Evolutionary conservation across 1,140 invertebrate species (phyloP).

Genomic region (Eumaeus atala): DNA sequence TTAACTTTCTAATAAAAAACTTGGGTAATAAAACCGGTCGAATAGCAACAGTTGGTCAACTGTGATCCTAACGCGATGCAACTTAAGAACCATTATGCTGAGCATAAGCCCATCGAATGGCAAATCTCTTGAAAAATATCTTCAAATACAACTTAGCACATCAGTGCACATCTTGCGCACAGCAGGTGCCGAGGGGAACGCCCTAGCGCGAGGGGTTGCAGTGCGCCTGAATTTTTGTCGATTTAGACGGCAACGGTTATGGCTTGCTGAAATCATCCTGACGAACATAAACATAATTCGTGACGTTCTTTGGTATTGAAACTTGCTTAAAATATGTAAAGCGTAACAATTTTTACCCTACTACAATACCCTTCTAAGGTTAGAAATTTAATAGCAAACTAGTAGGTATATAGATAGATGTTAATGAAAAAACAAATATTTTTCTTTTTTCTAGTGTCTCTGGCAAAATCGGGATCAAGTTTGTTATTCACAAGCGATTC

Average conservation of each 20-base stretch:
- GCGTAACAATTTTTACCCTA: too few relatives aligned
- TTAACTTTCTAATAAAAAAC: background rate
- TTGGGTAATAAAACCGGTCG: background rate
- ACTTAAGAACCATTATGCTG: background rate
- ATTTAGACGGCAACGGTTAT: conserved; percentile 32
- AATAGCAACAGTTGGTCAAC: background rate
- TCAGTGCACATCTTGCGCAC: conserved; percentile 37
- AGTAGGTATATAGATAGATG: too few relatives aligned
- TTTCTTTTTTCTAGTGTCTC: too few relatives aligned
- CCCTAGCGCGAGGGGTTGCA: conserved; percentile 25
- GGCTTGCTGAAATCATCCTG: conserved; percentile 29
- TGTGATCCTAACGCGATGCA: background rate
- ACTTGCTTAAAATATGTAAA: too few relatives aligned
- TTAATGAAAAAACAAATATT: too few relatives aligned
- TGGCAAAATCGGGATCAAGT: too few relatives aligned
- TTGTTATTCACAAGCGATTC: too few relatives aligned
- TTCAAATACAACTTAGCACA: conserved; percentile 27
- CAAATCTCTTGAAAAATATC: conserved; percentile 15
- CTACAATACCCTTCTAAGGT: too few relatives aligned
- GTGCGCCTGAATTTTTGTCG: conserved; percentile 32
- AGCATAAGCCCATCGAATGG: background rate
- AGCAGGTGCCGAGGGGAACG: conserved; percentile 33
- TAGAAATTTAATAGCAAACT: too few relatives aligned
- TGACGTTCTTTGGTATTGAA: too few relatives aligned
- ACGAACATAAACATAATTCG: too few relatives aligned